These are phyloP conservation scores for Petrolisthes cinctipes DNA, from an alignment of 2,888 invertebrate genomes.

Conservation along the genomic window DNA sequence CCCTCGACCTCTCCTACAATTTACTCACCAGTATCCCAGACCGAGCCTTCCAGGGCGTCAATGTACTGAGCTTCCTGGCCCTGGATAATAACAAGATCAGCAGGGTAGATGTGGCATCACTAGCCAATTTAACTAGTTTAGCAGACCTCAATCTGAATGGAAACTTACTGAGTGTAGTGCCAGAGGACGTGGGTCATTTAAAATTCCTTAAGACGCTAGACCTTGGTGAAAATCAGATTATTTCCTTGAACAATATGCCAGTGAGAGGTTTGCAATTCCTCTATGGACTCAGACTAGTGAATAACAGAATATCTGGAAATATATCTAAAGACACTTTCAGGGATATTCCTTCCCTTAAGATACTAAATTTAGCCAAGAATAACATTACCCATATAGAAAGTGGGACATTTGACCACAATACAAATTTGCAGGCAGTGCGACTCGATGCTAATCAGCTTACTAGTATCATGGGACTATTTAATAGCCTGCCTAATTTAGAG, in stretches of 20 bases:
- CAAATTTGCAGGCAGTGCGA: slow-evolving; percentile 83
- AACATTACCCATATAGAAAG: slow-evolving; percentile 83
- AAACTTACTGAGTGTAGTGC: slow-evolving; percentile 82
- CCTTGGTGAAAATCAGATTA: slow-evolving; percentile 87
- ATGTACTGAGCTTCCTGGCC: slow-evolving; percentile 78
- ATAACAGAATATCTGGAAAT: slow-evolving; percentile 83
- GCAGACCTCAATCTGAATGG: slow-evolving; percentile 87
- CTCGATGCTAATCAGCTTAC: slow-evolving; percentile 85
- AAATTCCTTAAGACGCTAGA: slow-evolving; percentile 84
- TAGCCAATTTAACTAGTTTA: slow-evolving; percentile 83
- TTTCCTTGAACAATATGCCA: slow-evolving; percentile 82
- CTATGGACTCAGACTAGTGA: slow-evolving; percentile 76
- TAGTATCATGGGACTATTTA: slow-evolving; percentile 83
- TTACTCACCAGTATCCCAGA: slow-evolving; percentile 77
- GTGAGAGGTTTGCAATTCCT: slow-evolving; percentile 85
- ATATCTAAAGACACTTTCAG: slow-evolving; percentile 84
- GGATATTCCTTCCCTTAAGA: slow-evolving; percentile 82
- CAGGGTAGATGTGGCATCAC: slow-evolving; percentile 80
- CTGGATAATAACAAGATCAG: slow-evolving; percentile 85
- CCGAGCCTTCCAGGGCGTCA: slow-evolving; percentile 76
- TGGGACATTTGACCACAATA: slow-evolving; percentile 81
- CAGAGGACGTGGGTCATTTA: slow-evolving; percentile 81
- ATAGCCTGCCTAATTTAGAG: slow-evolving; percentile 83
- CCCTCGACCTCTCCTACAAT: slow-evolving; percentile 85
- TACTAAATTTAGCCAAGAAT: slow-evolving; percentile 86